Percentiles rank a stretch among this genome's conserved stretches.
These are phyloP conservation scores for Hydroisotoma schaefferi DNA, from an alignment of 2,888 invertebrate species.

Conservation along the genomic window DNA sequence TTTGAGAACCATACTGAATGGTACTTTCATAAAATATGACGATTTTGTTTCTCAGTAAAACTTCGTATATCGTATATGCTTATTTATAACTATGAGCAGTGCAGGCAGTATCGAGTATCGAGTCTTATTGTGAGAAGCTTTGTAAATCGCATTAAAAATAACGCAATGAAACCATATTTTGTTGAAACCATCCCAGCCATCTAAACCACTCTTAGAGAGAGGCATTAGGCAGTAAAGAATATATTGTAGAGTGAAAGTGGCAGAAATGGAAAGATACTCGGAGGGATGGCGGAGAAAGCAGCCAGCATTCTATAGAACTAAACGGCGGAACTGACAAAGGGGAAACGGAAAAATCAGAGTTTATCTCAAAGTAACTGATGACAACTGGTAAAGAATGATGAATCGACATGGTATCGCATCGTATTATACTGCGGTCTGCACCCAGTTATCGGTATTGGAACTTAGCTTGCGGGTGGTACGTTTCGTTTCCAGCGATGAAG, in stretches of 20 bases:
- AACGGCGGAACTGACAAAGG: constrained; percentile 17
- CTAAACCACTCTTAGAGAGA: background rate
- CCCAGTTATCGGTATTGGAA: too few species aligned
- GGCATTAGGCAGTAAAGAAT: background rate
- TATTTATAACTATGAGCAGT: too few species aligned
- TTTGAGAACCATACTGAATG: too few species aligned
- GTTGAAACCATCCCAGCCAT: background rate
- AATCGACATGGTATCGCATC: constrained; percentile 32
- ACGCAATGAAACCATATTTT: constrained; percentile 17
- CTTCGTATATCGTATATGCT: too few species aligned
- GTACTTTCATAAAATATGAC: too few species aligned
- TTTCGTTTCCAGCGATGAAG: too few species aligned
- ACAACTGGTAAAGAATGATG: constrained; percentile 46
- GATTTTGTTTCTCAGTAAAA: too few species aligned
- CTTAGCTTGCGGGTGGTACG: too few species aligned
- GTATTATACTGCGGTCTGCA: too few species aligned
- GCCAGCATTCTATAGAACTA: background rate
- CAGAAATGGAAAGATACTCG: background rate
- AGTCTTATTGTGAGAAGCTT: too few species aligned
- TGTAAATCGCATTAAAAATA: too few species aligned
- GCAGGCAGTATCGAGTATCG: too few species aligned
- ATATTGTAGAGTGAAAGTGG: constrained; percentile 7
- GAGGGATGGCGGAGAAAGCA: background rate
- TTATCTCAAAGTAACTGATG: constrained; percentile 43
- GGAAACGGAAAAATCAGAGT: constrained; percentile 34